phyloP scores from a whole-genome alignment of 1,140 invertebrate genomes.

The Procambarus clarkii region DNA sequence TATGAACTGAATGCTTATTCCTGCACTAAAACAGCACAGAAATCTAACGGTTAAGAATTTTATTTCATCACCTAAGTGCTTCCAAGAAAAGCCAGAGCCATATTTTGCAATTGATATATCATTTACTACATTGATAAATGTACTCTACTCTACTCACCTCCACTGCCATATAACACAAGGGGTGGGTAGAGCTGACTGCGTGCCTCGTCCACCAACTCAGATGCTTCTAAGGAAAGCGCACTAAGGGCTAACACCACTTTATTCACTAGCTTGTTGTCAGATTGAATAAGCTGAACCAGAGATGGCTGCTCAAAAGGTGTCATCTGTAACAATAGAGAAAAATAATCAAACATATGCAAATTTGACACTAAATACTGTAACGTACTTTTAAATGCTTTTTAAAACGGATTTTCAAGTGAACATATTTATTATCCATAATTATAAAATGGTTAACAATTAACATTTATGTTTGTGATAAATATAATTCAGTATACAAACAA shows the following conservation, averaged over 20 bases:
- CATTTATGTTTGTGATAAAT: no score
- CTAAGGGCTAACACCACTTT: slow-evolving; percentile 59
- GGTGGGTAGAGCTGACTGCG: slow-evolving; percentile 30
- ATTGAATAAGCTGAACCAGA: slow-evolving; percentile 45
- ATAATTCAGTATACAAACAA: no score
- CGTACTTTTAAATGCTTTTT: no score
- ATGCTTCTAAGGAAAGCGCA: slow-evolving; percentile 39
- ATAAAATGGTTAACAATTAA: no score
- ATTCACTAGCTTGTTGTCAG: slow-evolving; percentile 56
- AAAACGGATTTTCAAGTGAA: no score
- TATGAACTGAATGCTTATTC: no score
- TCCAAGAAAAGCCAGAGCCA: not conserved
- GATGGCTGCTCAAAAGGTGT: slow-evolving; percentile 42
- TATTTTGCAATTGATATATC: not conserved
- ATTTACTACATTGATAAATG: not conserved
- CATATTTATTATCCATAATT: no score
- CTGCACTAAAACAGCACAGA: no score
- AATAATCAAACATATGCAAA: no score
- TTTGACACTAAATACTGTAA: no score
- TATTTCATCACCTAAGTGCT: not conserved
- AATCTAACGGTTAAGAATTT: not conserved
- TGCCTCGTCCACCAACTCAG: slow-evolving; percentile 41
- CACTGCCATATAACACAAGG: slow-evolving; percentile 52
- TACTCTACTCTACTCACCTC: slow-evolving; percentile 19
- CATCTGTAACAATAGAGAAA: slow-evolving; percentile 16